Evolutionary conservation across 2,113 vertebrate species (phyloP), one percentile per base, ranked within the genome.

Genomic region (Psettodes erumei): DNA sequence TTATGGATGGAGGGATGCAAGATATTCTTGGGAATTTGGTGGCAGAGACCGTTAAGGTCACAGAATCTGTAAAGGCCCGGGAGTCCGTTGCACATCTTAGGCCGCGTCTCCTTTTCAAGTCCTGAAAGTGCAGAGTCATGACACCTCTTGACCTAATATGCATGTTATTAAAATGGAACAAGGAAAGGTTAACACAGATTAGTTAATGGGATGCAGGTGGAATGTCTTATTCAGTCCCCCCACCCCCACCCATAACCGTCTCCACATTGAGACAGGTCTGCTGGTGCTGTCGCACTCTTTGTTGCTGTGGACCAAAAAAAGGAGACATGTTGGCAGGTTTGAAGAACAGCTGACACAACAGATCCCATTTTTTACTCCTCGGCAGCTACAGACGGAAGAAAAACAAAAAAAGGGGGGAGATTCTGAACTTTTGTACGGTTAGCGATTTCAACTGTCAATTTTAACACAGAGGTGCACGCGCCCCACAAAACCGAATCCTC

Each of bases 131-230:
- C 69, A 56, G 54, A 83, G 68, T 33, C 77, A 42, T 18, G 65
- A 60, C 63, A 37, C 60, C 43, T 59, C 72, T 74, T 75, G 62
- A 82, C 72, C 75, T 67, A 16, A 72, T 72, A 59, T 47, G 64
- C 74, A 69, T 75, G 61, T 64, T 62, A 81, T 81, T 81, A 66
- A 79, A 86, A 66, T 48, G 55, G 53, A 82, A 73, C 71, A 69
- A 35, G 68, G 65, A 83, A 62, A 84, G 76, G 77, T 85, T 71
- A 83, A 77, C 67, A 40, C 45, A 5, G 59, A 73, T 83, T 60
- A 75, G 51, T 45, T 66, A 58, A 74, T 65, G 59, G 48, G 50
- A 54, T 37, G 60, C 33, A 62, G 45, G 15, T 58, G 28, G 62
- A n/a, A 81, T 72, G 47, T 82, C 71, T 81, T 77, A 75, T 71